Percentiles rank a stretch among this genome's conserved stretches.
phyloP scores from a whole-genome alignment of 2,797 vertebrate species.

The Manis javanica region DNA sequence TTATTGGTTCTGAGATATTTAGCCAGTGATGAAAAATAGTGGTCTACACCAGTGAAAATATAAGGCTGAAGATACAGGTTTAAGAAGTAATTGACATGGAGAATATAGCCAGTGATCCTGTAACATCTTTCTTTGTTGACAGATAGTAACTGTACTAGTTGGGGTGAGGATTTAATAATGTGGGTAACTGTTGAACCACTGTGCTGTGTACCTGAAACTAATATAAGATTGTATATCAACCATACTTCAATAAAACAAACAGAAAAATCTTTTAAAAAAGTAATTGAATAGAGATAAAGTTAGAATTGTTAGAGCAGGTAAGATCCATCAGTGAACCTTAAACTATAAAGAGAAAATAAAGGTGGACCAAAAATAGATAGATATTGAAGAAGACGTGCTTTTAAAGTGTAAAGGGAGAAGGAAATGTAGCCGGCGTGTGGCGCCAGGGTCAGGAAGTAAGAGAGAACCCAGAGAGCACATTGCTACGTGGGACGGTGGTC shows the following conservation, averaged over 20 bases:
- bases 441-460: not conserved
- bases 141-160: no score
- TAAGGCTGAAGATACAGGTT: not conserved
- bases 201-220: no score
- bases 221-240: no score
- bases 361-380: not conserved
- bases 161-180: no score
- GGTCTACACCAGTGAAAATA: not conserved
- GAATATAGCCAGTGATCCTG: no score
- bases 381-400: not conserved
- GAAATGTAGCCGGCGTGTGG: not conserved
- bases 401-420: not conserved
- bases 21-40: not conserved
- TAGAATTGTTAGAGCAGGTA: not conserved
- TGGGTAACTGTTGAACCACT: no score
- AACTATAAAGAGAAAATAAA: not conserved
- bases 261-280: no score
- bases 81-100: not conserved
- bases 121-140: no score
- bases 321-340: not conserved
- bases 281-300: not conserved
- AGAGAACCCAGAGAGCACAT: not conserved
- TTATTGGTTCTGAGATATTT: not conserved
- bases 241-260: no score
- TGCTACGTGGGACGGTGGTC: no score